Conservation (phyloP, 2,888 invertebrate species). For the Dynastes maya region DNA sequence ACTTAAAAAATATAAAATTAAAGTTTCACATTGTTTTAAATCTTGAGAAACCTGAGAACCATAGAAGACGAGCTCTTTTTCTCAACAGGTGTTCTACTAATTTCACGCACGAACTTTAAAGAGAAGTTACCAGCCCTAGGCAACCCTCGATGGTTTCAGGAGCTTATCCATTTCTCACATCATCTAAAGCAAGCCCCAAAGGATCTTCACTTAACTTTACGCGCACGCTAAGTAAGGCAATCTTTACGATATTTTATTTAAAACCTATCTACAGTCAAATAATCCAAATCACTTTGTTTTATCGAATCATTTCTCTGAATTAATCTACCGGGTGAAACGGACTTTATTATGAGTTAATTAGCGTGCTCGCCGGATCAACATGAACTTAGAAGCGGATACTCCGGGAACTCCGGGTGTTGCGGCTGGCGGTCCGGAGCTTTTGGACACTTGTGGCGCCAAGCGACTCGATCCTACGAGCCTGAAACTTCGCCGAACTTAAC, state of each 20-base stretch:
- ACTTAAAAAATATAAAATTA: too few relatives aligned
- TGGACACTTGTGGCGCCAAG: slow-evolving; percentile 57
- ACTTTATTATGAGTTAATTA: too few relatives aligned
- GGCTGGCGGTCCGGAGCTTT: slow-evolving; percentile 33
- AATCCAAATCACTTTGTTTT: too few relatives aligned
- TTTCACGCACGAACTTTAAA: background rate
- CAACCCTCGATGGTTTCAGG: background rate
- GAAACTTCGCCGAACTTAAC: slow-evolving; percentile 49
- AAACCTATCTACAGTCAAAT: too few relatives aligned
- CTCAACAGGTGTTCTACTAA: background rate
- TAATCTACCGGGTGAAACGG: too few relatives aligned
- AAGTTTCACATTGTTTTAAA: too few relatives aligned
- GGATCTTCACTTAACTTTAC: background rate
- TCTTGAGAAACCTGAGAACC: too few relatives aligned
- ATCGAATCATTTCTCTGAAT: too few relatives aligned
- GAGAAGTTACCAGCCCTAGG: background rate
- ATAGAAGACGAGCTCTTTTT: background rate
- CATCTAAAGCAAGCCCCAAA: background rate
- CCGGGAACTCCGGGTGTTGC: slow-evolving; percentile 17
- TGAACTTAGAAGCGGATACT: background rate
- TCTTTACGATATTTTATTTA: background rate
- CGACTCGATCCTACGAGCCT: slow-evolving; percentile 50
- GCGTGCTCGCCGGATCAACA: background rate
- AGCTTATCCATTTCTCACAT: background rate
- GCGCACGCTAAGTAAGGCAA: background rate